Evolutionary conservation across 2,797 vertebrate genomes (phyloP).

Genomic region (Coregonus ussuriensis): DNA sequence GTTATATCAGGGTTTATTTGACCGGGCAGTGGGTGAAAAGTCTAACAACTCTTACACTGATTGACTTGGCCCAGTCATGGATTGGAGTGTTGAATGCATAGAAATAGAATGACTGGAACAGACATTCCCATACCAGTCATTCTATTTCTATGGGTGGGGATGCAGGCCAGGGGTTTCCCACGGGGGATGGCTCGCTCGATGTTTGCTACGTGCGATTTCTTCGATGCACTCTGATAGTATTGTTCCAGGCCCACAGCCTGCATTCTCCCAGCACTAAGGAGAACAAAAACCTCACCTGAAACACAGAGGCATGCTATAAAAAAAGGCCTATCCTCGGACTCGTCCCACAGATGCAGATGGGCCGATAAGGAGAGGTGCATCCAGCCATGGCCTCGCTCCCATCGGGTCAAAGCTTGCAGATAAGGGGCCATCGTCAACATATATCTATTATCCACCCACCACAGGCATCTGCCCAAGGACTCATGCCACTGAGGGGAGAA

Average conservation of each 20-base stretch:
- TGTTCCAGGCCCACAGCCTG: too few relatives aligned
- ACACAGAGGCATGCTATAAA: constrained; percentile 33
- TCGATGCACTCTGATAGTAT: constrained; percentile 49
- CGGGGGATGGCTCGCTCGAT: constrained; percentile 26
- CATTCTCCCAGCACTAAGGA: constrained; percentile 59
- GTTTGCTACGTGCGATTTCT: constrained; percentile 57
- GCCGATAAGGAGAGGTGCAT: constrained; percentile 67
- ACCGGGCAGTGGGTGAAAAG: too few relatives aligned
- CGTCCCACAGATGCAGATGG: constrained; percentile 56
- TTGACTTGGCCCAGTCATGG: too few relatives aligned
- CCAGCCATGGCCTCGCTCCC: constrained; percentile 65
- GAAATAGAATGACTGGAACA: too few relatives aligned
- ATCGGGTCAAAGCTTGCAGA: constrained; percentile 69
- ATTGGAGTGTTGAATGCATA: too few relatives aligned
- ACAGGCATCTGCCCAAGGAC: constrained; percentile 35
- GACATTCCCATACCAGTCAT: too few relatives aligned
- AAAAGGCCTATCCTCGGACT: constrained; percentile 35
- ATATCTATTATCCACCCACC: constrained; percentile 52
- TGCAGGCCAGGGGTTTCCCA: neutral
- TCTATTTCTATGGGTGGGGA: neutral
- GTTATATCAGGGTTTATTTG: too few relatives aligned
- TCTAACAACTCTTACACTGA: too few relatives aligned
- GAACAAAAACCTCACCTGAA: constrained; percentile 59
- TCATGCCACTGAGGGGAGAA: constrained; percentile 29
- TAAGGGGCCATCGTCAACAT: constrained; percentile 63